phyloP scores from a whole-genome alignment of 1,140 invertebrate genomes.

The Colletes gigas region DNA sequence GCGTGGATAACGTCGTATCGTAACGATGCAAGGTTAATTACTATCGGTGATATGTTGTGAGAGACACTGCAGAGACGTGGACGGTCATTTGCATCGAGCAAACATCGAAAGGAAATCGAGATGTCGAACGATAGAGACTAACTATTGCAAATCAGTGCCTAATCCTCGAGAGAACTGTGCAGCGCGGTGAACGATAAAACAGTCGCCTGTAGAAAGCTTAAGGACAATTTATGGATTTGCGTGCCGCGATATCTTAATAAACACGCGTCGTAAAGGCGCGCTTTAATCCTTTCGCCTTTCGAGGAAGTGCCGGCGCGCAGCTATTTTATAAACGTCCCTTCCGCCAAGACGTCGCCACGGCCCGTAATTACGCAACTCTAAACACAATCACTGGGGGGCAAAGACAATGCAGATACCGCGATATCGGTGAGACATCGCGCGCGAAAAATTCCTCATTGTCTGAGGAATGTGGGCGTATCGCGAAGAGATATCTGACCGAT shows the following conservation, averaged over 20 bases:
- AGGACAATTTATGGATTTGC: conserved; percentile 40
- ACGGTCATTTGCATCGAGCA: too few relatives aligned
- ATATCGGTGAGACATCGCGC: conserved; percentile 29
- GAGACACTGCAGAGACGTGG: too few relatives aligned
- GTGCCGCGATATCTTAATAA: conserved; percentile 49
- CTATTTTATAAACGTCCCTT: conserved; percentile 68
- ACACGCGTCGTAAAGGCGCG: conserved; percentile 39
- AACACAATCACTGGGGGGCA: conserved; percentile 55
- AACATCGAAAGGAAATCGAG: neutral
- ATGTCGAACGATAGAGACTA: too few relatives aligned
- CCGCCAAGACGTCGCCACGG: conserved; percentile 66
- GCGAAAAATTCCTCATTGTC: conserved; percentile 40
- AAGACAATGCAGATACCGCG: conserved; percentile 31
- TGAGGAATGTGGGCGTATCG: conserved; percentile 46
- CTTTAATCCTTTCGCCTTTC: conserved; percentile 28
- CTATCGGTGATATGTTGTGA: too few relatives aligned
- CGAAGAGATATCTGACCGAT: conserved; percentile 27
- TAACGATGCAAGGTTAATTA: too few relatives aligned
- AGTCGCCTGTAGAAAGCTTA: conserved; percentile 8
- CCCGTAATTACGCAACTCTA: conserved; percentile 75
- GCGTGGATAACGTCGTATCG: too few relatives aligned
- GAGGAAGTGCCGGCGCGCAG: conserved; percentile 61
- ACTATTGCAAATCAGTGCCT: neutral
- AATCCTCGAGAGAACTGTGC: neutral
- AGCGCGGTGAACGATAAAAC: conserved; percentile 30